Conservation (phyloP, 2,113 vertebrate genomes). For the Pungitius pungitius region DNA sequence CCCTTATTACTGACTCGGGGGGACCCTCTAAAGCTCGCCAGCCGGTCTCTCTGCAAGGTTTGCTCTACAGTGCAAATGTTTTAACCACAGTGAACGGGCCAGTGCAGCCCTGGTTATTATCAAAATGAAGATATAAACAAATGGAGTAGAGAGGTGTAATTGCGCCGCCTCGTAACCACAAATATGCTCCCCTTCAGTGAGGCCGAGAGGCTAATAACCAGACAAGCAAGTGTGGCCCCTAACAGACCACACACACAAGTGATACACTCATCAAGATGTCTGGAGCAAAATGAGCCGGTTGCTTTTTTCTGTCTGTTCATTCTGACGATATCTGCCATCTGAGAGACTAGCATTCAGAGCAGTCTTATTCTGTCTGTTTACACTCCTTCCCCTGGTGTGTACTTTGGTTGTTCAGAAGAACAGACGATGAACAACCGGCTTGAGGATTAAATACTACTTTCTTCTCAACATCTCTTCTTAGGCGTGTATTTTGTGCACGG, state of each 20-base stretch:
- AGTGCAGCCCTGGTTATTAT: constrained; percentile 66
- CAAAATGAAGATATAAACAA: constrained; percentile 71
- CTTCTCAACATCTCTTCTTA: background rate
- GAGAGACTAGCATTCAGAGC: constrained; percentile 8
- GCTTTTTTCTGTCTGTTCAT: constrained; percentile 30
- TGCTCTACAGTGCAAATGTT: constrained; percentile 49
- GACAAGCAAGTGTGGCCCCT: constrained; percentile 54
- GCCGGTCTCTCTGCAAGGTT: constrained; percentile 43
- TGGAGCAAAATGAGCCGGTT: constrained; percentile 58
- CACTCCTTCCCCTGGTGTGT: background rate
- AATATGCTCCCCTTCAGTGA: constrained; percentile 65
- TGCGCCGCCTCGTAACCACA: constrained; percentile 64
- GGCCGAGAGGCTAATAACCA: constrained; percentile 67
- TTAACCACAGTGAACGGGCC: constrained; percentile 46
- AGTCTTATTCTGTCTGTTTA: constrained; percentile 7
- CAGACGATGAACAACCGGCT: background rate
- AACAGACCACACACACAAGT: constrained; percentile 69
- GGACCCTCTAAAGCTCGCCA: constrained; percentile 19
- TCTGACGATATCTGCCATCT: constrained; percentile 23
- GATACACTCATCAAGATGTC: constrained; percentile 70
- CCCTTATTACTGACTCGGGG: constrained; percentile 3
- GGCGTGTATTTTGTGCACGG: background rate
- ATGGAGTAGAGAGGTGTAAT: constrained; percentile 74
- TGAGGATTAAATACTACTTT: background rate
- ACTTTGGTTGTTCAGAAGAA: constrained; percentile 1